Conservation (phyloP, 2,888 invertebrate genomes). For the Chorisops tibialis region DNA sequence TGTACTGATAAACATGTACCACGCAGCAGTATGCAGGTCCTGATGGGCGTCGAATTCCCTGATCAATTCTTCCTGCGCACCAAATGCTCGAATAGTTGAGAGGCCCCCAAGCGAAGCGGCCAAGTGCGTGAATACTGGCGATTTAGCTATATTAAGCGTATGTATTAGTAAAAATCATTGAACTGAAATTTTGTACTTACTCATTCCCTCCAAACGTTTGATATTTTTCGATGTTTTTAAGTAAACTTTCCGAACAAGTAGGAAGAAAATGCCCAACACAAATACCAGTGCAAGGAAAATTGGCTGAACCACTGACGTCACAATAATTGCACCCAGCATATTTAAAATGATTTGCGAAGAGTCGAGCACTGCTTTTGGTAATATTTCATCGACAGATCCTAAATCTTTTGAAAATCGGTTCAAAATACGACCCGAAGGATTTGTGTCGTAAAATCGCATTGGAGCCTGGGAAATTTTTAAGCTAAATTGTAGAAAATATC, state of each 20-base stretch:
- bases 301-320: slow-evolving; percentile 62
- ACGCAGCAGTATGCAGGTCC: slow-evolving; percentile 64
- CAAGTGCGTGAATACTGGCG: slow-evolving; percentile 76
- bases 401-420: slow-evolving; percentile 82
- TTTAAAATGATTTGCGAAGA: slow-evolving; percentile 56
- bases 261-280: slow-evolving; percentile 58
- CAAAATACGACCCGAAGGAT: slow-evolving; percentile 76
- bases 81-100: slow-evolving; percentile 69
- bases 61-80: slow-evolving; percentile 62
- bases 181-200: slow-evolving; percentile 49
- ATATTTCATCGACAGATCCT: slow-evolving; percentile 73
- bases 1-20: slow-evolving; percentile 63
- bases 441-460: slow-evolving; percentile 77
- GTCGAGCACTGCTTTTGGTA: slow-evolving; percentile 68
- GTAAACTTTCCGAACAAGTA: slow-evolving; percentile 60
- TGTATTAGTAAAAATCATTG: neutral
- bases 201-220: slow-evolving; percentile 62
- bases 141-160: slow-evolving; percentile 58
- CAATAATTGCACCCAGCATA: slow-evolving; percentile 58
- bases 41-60: slow-evolving; percentile 60
- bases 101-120: slow-evolving; percentile 72
- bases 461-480: slow-evolving; percentile 50
- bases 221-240: slow-evolving; percentile 67
- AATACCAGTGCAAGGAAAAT: slow-evolving; percentile 60
- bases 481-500: no score